Base-by-base conservation (phyloP, 1,140 invertebrate species). In the Calycopis cecrops region DNA sequence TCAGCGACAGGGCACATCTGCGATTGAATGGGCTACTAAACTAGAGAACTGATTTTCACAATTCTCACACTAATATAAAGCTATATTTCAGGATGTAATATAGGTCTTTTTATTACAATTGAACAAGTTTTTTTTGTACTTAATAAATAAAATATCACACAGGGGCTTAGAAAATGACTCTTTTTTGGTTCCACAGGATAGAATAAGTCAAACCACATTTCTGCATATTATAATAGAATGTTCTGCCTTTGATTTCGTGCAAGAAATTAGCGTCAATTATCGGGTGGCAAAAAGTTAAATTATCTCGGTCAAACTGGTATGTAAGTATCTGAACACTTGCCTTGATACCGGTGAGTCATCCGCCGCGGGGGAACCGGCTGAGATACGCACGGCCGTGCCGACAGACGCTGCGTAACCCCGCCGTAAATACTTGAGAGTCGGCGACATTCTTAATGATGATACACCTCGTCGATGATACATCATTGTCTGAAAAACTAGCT, bases 301-400 rank as follows among this genome's bases (percentile, higher is more conserved):
- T 44, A 44, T 44, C 40, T 44, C 40, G 40, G 40, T 44, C 40
- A 44, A 44, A 44, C 14, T 17, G 40, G 12, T 44, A 44, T 16
- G 16, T 44, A 44, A 14, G 40, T 44, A 44, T 44, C 40, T 28
- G 40, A 44, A 63, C 60, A 61, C 65, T 65, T 64, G 71, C 69
- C 71, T 79, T 78, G 72, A 59, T 73, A 69, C 70, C 59, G 71
- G 67, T 84, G 80, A 84, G 71, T 84, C 80, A 84, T 70, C 61
- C 58, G 69, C 58, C 67, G 65, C 63, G 62, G 62, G 48, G 62
- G 62, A 79, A 72, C 72, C 73, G 76, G 69, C 70, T 73, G 71
- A 68, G 69, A 61, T 69, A 64, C 54, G 48, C 58, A 58, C 58
- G 33, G 54, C 57, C 54, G 59, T 38, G 55, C 48, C 49, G 51